Evolutionary conservation across 2,797 vertebrate species (phyloP).

Genomic region (Margarornis squamiger): DNA sequence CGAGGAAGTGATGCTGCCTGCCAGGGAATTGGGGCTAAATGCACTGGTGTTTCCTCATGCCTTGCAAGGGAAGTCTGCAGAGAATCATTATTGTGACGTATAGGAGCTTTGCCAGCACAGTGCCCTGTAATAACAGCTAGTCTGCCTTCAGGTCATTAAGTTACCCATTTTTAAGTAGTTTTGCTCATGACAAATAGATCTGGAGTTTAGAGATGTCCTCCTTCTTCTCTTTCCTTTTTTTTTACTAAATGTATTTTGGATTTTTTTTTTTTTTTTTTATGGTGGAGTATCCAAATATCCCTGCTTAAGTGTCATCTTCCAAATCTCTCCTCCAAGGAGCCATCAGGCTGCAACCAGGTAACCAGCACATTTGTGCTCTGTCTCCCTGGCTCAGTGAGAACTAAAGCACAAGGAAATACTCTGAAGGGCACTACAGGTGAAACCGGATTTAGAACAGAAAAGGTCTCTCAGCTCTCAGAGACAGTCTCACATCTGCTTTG

Average conservation of each 20-base stretch:
- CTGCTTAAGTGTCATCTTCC: background rate
- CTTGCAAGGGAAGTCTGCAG: conserved; percentile 25
- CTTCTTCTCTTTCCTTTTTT: background rate
- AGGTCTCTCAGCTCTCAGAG: background rate
- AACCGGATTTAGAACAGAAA: background rate
- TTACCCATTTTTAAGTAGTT: background rate
- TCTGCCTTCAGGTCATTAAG: conserved; percentile 31
- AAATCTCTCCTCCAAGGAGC: background rate
- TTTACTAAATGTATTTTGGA: background rate
- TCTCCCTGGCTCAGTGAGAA: background rate
- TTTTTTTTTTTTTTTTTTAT: background rate
- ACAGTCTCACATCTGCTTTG: background rate
- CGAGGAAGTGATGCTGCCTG: conserved; percentile 36
- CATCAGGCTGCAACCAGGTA: background rate
- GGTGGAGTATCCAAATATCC: background rate
- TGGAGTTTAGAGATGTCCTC: background rate
- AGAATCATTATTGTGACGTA: background rate
- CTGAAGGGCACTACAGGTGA: background rate
- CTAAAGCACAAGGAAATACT: background rate
- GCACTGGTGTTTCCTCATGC: conserved; percentile 30
- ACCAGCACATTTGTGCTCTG: background rate
- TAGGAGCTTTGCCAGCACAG: background rate
- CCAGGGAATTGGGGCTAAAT: conserved; percentile 9
- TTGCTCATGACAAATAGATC: background rate
- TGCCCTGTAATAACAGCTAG: conserved; percentile 5